Evolutionary conservation across 2,113 vertebrate genomes (phyloP).

Genomic region (Tamias sibiricus): DNA sequence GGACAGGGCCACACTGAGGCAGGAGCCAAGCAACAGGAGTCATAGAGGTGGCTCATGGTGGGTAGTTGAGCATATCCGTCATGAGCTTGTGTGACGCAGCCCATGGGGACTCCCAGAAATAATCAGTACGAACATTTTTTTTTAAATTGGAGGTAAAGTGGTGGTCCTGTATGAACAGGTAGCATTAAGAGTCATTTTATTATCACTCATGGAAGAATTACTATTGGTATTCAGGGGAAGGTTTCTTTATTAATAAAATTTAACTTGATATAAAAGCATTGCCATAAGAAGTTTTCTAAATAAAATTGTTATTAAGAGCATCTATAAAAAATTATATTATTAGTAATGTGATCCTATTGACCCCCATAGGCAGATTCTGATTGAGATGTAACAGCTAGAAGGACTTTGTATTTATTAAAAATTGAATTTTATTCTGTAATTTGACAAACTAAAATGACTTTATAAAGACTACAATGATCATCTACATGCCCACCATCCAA

Average conservation of each 20-base stretch:
- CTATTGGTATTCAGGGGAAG: too few species aligned
- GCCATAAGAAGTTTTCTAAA: too few species aligned
- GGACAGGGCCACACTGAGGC: background rate
- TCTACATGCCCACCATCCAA: background rate
- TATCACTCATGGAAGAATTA: background rate
- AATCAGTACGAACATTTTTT: background rate
- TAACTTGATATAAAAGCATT: too few species aligned
- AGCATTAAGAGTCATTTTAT: background rate
- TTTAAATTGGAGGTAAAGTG: background rate
- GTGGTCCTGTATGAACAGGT: background rate
- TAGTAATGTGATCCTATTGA: background rate
- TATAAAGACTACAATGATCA: background rate
- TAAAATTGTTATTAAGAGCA: too few species aligned
- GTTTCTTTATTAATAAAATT: too few species aligned
- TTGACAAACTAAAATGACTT: background rate
- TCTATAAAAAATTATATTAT: background rate
- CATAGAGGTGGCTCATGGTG: too few species aligned
- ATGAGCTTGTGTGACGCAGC: background rate
- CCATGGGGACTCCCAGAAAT: background rate
- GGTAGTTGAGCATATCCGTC: background rate
- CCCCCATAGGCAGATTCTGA: background rate
- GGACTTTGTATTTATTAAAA: background rate
- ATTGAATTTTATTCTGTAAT: background rate
- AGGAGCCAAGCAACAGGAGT: background rate
- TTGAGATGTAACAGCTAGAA: background rate